These are phyloP conservation scores for Phoenicopterus ruber DNA, from an alignment of 2,113 vertebrate genomes.

Conservation along the genomic window DNA sequence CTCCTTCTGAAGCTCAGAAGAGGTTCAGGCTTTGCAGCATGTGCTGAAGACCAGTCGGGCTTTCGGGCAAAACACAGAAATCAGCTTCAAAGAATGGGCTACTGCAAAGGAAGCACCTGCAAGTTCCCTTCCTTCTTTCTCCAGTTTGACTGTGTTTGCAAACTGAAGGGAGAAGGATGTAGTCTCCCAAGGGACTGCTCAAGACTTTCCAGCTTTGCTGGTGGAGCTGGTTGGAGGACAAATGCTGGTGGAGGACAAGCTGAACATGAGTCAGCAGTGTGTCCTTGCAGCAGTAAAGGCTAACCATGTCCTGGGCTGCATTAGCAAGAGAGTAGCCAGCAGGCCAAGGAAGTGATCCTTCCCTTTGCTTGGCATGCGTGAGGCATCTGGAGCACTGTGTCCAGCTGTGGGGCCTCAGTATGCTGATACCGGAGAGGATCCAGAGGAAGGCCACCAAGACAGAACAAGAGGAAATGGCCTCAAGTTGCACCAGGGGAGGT, in stretches of 20 bases:
- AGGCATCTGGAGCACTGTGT: background rate
- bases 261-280: background rate
- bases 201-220: slow-evolving; percentile 52
- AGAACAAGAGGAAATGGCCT: too few relatives aligned
- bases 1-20: background rate
- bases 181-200: background rate
- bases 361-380: background rate
- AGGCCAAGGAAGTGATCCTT: background rate
- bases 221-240: slow-evolving; percentile 20
- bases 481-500: too few relatives aligned
- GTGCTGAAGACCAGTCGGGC: background rate
- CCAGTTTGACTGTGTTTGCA: background rate
- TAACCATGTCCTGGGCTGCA: background rate
- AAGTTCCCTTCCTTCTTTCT: background rate
- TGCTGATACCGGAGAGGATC: background rate
- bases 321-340: background rate
- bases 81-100: background rate
- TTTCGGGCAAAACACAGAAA: background rate
- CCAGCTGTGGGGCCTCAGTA: background rate
- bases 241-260: background rate
- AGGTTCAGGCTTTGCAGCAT: background rate
- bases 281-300: background rate
- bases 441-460: background rate
- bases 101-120: background rate
- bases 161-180: background rate